Evolutionary conservation across 2,113 vertebrate species (phyloP), one percentile per base, ranked within the genome.

Genomic region (Formicarius rufipectus): DNA sequence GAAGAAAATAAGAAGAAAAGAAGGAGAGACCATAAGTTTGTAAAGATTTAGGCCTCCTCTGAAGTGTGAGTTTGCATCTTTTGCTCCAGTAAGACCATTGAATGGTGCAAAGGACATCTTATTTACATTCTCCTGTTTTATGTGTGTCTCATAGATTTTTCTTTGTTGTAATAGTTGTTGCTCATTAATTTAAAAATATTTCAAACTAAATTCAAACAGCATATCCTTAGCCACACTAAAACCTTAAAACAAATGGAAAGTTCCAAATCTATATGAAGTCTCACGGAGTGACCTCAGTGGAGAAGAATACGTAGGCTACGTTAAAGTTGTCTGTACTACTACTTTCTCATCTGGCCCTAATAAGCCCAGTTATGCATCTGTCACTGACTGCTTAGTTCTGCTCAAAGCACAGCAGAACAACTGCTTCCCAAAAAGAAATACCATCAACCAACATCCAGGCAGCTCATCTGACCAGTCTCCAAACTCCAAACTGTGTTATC

Each of bases 251-350:
- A 23, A 60, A 6, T 39, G 9, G 14, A 39, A 78, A 59, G 10
- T 39, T 23, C 13, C 35, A 82, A 67, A 75, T 49, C 28, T 28
- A 28, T 28, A 28, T 59, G 14, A 55, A 82, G n/a, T 45, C 16
- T 42, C 42, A 20, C 5, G 14, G 62, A 60, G 14, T 60, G 20
- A 44, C 28, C 72, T 7, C 49, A 66, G 15, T 18, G 31, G 11
- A 80, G n/a, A 91, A 84, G 17, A 82, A 52, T 0, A 14, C 3
- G 21, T 1, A 15, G 3, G 18, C 12, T 53, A 21, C 0, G 2
- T 22, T 56, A 14, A 58, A 53, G 23, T 58, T 52, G 4, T 10
- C 12, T 28, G 33, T 37, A 6, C 13, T 60, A 10, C 22, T 60
- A 13, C 22, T 72, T 72, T 82, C 52, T 87, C 11, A 28, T 9